Base-by-base conservation (phyloP, 1,140 invertebrate genomes). In the Tetraneura akinire region DNA sequence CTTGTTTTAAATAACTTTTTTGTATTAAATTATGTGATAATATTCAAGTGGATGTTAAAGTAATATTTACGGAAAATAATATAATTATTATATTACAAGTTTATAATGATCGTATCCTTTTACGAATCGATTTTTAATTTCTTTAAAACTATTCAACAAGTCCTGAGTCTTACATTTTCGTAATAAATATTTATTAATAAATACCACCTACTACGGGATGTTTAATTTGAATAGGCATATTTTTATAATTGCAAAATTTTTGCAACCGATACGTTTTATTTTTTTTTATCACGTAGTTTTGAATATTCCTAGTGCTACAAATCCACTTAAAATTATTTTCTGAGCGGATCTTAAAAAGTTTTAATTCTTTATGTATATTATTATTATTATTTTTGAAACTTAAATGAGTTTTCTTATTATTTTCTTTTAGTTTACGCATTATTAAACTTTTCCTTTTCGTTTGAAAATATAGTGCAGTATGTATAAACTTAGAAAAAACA, bases 341-440 rank as follows among this genome's bases (percentile, higher is more conserved):
- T 47, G 23, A 71, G 68, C 51, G 23, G 49, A 49, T 71, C 23
- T 13, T 71, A 51, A 51, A 71, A 71, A 71, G 68, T 71, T 71
- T 71, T 18, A 71, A 71, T 23, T 29, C 23, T 18, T 45, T 71
- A 29, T 71, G 49, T 71, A 49, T 51, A 49, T 71, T 71, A 49
- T 71, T 71, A 51, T 68, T 51, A 49, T 71, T 71, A 49, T 71
- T 71, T 71, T 68, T 68, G 42, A 47, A 68, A 68, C 66, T 68
- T 47, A 47, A 68, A 68, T 91, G 88, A 29, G 91, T 90, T 86
- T 71, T 71, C 23, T 71, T 71, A 71, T 71, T 71, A 68, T 68
- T 71, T 71, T 51, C 47, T 71, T 71, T 71, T 29, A 51, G 45
- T 51, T 71, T 71, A 49, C 68, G 68, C 68, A 29, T 71, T 71